Conservation (phyloP, 2,888 invertebrate genomes). For the Drosophila sordidula region DNA sequence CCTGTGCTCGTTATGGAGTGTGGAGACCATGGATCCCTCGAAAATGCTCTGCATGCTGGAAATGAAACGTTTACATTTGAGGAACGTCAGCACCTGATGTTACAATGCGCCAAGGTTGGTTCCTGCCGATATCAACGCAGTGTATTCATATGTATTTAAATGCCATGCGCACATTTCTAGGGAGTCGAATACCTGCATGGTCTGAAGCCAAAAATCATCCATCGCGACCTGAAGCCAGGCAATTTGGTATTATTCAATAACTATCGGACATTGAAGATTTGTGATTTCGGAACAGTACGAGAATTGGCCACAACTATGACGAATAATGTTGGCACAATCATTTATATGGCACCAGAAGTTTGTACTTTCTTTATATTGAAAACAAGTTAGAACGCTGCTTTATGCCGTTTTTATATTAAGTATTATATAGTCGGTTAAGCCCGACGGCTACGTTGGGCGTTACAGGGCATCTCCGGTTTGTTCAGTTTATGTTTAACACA, state of each 20-base stretch:
- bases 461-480: background rate
- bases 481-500: background rate
- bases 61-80: rapidly evolving
- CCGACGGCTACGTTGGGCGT: too few relatives aligned
- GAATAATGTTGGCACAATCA: constrained; percentile 14
- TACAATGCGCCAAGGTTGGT: background rate
- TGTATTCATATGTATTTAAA: too few relatives aligned
- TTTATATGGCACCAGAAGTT: constrained; percentile 53
- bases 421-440: too few relatives aligned
- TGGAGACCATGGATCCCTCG: background rate
- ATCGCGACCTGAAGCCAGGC: constrained; percentile 48
- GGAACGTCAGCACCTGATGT: constrained; percentile 1
- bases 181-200: constrained; percentile 40
- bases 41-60: background rate
- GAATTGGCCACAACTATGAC: constrained; percentile 12
- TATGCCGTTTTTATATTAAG: too few relatives aligned
- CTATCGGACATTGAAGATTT: constrained; percentile 35
- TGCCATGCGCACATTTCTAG: constrained; percentile 6
- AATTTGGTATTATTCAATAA: constrained; percentile 26
- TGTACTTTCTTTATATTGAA: background rate
- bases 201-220: constrained; percentile 26
- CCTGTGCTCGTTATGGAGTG: background rate
- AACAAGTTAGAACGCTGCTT: background rate
- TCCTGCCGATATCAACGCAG: too few relatives aligned
- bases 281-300: constrained; percentile 48